Conservation (phyloP, 2,797 vertebrate species). For the Epinephelus coioides region DNA sequence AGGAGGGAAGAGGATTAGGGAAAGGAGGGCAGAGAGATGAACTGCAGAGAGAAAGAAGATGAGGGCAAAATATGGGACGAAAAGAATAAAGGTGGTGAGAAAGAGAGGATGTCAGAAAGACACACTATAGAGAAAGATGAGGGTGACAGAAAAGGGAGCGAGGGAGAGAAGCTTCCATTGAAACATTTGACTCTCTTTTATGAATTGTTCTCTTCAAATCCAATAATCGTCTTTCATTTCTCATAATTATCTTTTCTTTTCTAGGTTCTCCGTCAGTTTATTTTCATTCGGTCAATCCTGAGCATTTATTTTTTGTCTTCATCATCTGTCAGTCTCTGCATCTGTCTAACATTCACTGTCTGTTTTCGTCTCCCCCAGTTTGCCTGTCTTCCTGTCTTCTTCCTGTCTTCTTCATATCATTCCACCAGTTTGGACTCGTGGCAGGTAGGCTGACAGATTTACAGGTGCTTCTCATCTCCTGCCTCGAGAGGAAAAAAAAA, state of each 20-base stretch:
- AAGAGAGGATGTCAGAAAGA: slow-evolving; percentile 7
- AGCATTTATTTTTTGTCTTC: not conserved
- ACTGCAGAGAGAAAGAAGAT: slow-evolving; percentile 3
- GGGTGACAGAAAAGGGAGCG: not conserved
- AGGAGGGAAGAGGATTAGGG: slow-evolving; percentile 8
- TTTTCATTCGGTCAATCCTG: slow-evolving; percentile 4
- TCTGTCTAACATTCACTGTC: slow-evolving; percentile 19
- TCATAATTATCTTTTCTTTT: not conserved
- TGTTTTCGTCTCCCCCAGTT: slow-evolving; percentile 12
- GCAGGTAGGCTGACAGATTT: slow-evolving; percentile 80
- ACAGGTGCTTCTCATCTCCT: slow-evolving; percentile 76
- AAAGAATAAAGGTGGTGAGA: slow-evolving; percentile 13
- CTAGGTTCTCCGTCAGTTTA: slow-evolving; percentile 1
- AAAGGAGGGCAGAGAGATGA: slow-evolving; percentile 1
- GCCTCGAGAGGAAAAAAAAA: slow-evolving; percentile 31
- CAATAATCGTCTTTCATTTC: not conserved
- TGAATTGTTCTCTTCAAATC: not conserved
- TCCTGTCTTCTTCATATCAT: slow-evolving; percentile 57
- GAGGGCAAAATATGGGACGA: slow-evolving; percentile 14
- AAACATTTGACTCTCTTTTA: not conserved
- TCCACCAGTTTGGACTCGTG: slow-evolving; percentile 65
- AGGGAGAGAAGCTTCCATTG: not conserved
- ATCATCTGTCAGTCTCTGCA: slow-evolving; percentile 15
- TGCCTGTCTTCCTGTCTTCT: slow-evolving; percentile 37
- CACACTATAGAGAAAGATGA: not conserved